Percentiles rank a stretch among this genome's conserved stretches.
Evolutionary conservation across 1,140 invertebrate species (phyloP).

Genomic region (Heliconius melpomene): DNA sequence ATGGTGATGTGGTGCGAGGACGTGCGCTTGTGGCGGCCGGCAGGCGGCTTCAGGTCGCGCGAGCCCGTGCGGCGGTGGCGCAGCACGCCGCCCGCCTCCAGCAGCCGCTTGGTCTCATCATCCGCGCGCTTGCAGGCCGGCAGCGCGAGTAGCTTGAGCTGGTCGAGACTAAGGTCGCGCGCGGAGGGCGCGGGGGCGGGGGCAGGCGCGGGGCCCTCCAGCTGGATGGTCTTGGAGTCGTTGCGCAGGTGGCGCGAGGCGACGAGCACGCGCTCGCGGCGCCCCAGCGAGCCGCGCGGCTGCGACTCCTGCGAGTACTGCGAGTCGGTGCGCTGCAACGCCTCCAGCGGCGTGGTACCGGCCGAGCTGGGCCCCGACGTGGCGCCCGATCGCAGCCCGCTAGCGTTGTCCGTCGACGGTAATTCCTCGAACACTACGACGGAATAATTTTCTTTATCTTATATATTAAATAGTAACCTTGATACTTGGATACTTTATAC

Average conservation of each 20-base stretch:
- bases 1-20: slow-evolving; percentile 76
- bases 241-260: slow-evolving; percentile 82
- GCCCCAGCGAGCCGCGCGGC: slow-evolving; percentile 49
- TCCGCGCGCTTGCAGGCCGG: slow-evolving; percentile 65
- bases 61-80: slow-evolving; percentile 82
- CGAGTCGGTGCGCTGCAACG: slow-evolving; percentile 73
- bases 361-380: slow-evolving; percentile 73
- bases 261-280: slow-evolving; percentile 73
- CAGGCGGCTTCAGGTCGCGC: slow-evolving; percentile 76
- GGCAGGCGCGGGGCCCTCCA: slow-evolving; percentile 64
- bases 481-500: too few species aligned
- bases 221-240: slow-evolving; percentile 83
- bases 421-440: slow-evolving; percentile 85
- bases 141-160: slow-evolving; percentile 60
- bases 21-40: slow-evolving; percentile 69
- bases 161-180: slow-evolving; percentile 69
- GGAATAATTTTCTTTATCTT: too few species aligned
- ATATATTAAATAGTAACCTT: too few species aligned
- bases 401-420: slow-evolving; percentile 78
- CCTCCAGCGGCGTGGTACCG: slow-evolving; percentile 70
- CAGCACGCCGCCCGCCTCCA: slow-evolving; percentile 77
- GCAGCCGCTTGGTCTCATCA: slow-evolving; percentile 77
- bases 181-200: slow-evolving; percentile 54
- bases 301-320: slow-evolving; percentile 73
- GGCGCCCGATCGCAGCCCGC: slow-evolving; percentile 69